Percentiles rank a stretch among this genome's conserved stretches.
phyloP scores from a whole-genome alignment of 2,113 vertebrate species.

The Tetraodon nigroviridis region DNA sequence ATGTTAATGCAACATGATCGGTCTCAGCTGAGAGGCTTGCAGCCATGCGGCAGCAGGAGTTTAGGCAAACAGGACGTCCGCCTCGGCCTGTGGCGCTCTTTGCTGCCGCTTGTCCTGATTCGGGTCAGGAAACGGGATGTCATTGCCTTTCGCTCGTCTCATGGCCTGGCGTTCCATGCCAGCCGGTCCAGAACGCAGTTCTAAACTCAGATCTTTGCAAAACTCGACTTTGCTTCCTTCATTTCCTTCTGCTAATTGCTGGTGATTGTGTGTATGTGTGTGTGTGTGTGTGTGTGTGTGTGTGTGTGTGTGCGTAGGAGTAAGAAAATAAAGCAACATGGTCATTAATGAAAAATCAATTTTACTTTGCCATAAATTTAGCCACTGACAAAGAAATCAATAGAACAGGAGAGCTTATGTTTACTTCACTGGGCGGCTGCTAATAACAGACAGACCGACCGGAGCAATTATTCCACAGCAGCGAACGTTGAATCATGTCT shows the following conservation, averaged over 20 bases:
- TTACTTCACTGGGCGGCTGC: slow-evolving; percentile 18
- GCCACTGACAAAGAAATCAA: slow-evolving; percentile 6
- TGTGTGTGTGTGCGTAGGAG: background rate
- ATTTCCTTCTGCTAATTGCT: background rate
- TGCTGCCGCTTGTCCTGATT: slow-evolving; percentile 56
- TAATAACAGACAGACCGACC: slow-evolving; percentile 4
- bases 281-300: background rate
- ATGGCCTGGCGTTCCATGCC: slow-evolving; percentile 28
- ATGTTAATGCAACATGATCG: slow-evolving; percentile 8
- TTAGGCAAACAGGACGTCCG: slow-evolving; percentile 34
- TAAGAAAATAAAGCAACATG: background rate
- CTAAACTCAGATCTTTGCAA: background rate
- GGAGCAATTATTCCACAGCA: slow-evolving; percentile 16
- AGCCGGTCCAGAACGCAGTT: too few relatives aligned
- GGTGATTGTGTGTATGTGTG: background rate
- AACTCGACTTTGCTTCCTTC: background rate
- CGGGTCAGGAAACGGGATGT: slow-evolving; percentile 67
- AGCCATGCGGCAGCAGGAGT: slow-evolving; percentile 15
- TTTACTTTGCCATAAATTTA: background rate
- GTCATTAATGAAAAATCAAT: slow-evolving; percentile 5
- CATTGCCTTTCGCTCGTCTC: slow-evolving; percentile 51
- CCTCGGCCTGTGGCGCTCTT: slow-evolving; percentile 31
- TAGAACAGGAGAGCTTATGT: slow-evolving; percentile 2
- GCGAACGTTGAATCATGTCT: slow-evolving; percentile 28
- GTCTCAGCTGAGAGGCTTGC: slow-evolving; percentile 16